These are phyloP conservation scores for Odontothrips loti DNA, from an alignment of 2,888 invertebrate genomes.

Conservation along the genomic window DNA sequence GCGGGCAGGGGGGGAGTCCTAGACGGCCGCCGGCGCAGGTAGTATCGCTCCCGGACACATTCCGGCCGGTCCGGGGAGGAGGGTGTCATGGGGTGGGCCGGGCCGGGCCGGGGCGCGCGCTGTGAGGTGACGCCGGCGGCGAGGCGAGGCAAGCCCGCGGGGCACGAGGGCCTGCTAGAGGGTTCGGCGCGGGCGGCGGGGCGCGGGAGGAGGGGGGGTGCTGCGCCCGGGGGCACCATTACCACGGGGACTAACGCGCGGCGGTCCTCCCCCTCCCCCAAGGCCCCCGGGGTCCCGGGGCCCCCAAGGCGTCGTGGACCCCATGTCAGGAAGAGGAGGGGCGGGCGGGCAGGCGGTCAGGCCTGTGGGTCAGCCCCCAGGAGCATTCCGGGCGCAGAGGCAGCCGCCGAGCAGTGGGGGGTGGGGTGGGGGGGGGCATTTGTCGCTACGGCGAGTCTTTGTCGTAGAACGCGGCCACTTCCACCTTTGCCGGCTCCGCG, in stretches of 20 bases:
- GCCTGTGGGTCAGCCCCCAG: neutral
- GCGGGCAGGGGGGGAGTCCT: too few relatives aligned
- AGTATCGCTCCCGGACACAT: neutral
- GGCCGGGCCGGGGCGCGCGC: neutral
- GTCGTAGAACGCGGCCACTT: neutral
- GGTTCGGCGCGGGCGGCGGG: neutral
- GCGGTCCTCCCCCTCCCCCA: neutral
- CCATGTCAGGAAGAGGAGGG: constrained; percentile 13
- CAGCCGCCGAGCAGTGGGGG: neutral
- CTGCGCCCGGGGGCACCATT: neutral
- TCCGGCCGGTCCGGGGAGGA: neutral
- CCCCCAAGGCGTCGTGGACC: constrained; percentile 18
- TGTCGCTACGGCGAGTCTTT: neutral
- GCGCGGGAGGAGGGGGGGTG: neutral
- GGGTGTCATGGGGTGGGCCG: neutral
- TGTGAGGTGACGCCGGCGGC: too few relatives aligned
- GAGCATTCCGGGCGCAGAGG: neutral
- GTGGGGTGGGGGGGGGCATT: neutral
- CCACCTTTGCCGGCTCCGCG: neutral
- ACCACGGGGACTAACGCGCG: constrained; percentile 20
- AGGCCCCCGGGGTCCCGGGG: neutral
- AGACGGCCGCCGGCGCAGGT: neutral
- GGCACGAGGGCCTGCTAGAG: neutral
- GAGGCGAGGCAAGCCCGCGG: neutral
- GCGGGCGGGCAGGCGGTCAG: neutral